A percentile compares a stretch with the other conserved stretches of the same genome.
Conservation (phyloP, 2,797 vertebrate genomes). For the Parauchenoglanis ngamensis region DNA sequence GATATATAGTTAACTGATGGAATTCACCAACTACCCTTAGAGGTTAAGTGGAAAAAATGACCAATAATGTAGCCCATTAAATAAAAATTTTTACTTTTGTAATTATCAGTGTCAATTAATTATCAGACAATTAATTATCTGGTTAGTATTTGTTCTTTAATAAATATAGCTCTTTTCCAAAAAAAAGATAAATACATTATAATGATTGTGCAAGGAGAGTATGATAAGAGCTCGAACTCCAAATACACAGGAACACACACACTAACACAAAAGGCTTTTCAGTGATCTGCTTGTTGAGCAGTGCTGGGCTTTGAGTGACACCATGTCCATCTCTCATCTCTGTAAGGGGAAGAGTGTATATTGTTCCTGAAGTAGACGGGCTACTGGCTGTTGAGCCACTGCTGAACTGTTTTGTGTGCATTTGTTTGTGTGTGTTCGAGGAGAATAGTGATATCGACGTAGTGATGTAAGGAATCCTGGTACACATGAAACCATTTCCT, state of each 20-base stretch:
- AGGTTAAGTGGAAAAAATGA: background rate
- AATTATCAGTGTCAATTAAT: too few species aligned
- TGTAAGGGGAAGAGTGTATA: conserved; percentile 20
- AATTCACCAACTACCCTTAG: background rate
- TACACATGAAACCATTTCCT: conserved; percentile 14
- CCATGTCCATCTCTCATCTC: conserved; percentile 42
- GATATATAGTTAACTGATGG: background rate
- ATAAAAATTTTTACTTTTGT: background rate
- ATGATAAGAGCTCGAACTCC: background rate
- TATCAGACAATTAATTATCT: background rate
- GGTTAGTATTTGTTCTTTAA: background rate
- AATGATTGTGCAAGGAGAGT: background rate
- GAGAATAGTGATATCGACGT: background rate
- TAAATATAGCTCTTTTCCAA: background rate
- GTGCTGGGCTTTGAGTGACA: conserved; percentile 25
- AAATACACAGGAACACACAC: conserved; percentile 31
- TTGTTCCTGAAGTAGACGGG: conserved; percentile 18
- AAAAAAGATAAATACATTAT: background rate
- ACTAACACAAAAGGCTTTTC: conserved; percentile 34
- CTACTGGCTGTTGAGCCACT: conserved; percentile 8
- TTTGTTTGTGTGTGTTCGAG: conserved; percentile 12
- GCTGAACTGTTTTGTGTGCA: conserved; percentile 15
- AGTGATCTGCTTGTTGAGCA: conserved; percentile 19
- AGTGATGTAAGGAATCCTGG: conserved; percentile 32
- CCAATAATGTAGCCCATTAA: background rate